Conservation (phyloP, 2,797 vertebrate species). For the Chromobotia macracanthus region DNA sequence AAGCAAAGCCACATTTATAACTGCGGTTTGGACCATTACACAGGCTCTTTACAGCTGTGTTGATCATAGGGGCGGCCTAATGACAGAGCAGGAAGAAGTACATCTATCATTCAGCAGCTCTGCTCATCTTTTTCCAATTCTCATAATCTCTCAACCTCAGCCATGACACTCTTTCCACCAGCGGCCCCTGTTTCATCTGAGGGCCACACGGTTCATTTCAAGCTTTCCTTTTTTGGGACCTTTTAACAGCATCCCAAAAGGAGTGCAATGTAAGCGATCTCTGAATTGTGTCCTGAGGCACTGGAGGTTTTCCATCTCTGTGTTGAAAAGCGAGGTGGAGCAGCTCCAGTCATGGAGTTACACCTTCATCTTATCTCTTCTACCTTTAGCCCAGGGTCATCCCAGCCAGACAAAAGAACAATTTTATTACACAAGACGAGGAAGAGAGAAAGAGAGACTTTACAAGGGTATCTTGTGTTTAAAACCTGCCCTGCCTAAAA, state of each 20-base stretch:
- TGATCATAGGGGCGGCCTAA: constrained; percentile 51
- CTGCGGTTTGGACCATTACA: constrained; percentile 33
- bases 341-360: constrained; percentile 2
- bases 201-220: constrained; percentile 20
- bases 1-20: constrained; percentile 16
- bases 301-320: constrained; percentile 2
- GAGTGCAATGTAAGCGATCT: background rate
- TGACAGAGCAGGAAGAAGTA: constrained; percentile 42
- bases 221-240: constrained; percentile 6
- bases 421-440: constrained; percentile 17
- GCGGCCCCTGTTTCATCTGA: constrained; percentile 10
- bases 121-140: constrained; percentile 45
- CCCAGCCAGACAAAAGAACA: background rate
- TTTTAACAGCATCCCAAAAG: background rate
- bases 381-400: constrained; percentile 33
- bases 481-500: background rate
- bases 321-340: constrained; percentile 1
- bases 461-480: background rate
- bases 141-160: constrained; percentile 42
- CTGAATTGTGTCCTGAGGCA: constrained; percentile 1
- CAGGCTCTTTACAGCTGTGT: constrained; percentile 38
- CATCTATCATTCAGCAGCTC: constrained; percentile 40
- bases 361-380: constrained; percentile 16
- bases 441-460: background rate
- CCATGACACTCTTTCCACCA: constrained; percentile 11